Evolutionary conservation across 2,113 vertebrate genomes (phyloP), one percentile per base, ranked within the genome.

Genomic region (Ivindomyrus marchei): DNA sequence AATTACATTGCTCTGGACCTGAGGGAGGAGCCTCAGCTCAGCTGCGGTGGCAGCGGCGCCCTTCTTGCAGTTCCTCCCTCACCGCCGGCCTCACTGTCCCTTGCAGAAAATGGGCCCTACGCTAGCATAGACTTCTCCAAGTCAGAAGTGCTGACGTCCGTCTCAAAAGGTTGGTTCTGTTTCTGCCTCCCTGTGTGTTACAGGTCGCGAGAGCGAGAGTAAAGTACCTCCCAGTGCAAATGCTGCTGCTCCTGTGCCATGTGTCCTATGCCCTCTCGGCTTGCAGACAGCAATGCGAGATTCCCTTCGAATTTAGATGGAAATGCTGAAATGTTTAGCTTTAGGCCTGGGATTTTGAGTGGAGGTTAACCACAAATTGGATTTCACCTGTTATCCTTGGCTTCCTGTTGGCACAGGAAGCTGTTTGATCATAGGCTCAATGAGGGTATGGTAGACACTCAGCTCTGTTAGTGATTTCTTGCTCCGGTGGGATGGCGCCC

Each of bases 101-200:
- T 86, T 50, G 88, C 94, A 53, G 95, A 94, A 2, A 95, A 95
- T 85, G 94, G 96, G 90, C 95, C 93, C 24, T 97, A 97, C 13
- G 95, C 97, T 90, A 96, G 96, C 95, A 96, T 97, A 95, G 96
- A 97, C 89, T 97, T 97, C 93, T 92, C 95, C 92, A 95, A 95
- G 92, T 94, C 94, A 1, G 95, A 96, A 87, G 93, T 95, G 84
- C 93, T 94, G 90, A 95, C 96, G 92, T 96, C 95, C 91, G 93
- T 93, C 0, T 95, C 94, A 92, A 97, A 97, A 98, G 97, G 97
- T 97, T 95, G 88, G 97, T 97, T 92, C 91, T 90, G 90, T 93
- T 91, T 93, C 86, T 93, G 93, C 91, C 88, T 93, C 77, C 92
- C 92, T 3, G 90, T 92, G 87, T 92, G 92, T 91, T 90, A 86